Evolutionary conservation across 2,888 invertebrate genomes (phyloP).

Genomic region (Caenorhabditis doughertyi): DNA sequence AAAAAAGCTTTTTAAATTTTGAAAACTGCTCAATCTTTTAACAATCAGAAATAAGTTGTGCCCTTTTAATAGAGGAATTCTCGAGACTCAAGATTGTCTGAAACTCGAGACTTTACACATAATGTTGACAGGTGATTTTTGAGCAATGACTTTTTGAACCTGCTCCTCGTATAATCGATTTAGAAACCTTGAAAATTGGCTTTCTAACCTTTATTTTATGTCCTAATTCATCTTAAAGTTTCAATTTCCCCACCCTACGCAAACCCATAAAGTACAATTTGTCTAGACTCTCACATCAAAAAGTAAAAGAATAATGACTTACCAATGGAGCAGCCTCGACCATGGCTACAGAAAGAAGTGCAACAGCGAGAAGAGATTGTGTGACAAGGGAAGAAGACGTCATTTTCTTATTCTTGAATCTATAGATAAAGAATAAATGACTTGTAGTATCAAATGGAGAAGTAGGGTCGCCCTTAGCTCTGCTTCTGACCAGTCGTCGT

Average conservation of each 20-base stretch:
- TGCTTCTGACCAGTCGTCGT: slow-evolving; percentile 45
- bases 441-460: slow-evolving; percentile 21
- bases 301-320: slow-evolving; percentile 1
- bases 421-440: background rate
- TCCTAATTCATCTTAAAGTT: too few species aligned
- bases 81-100: background rate
- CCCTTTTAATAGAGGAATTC: too few species aligned
- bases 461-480: slow-evolving; percentile 34
- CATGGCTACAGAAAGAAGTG: slow-evolving; percentile 59
- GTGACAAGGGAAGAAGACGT: slow-evolving; percentile 44
- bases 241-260: too few species aligned
- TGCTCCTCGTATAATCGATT: background rate
- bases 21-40: too few species aligned
- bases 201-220: too few species aligned
- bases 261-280: too few species aligned
- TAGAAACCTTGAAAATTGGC: background rate
- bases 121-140: background rate
- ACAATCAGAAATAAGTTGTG: too few species aligned
- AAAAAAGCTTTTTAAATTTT: too few species aligned
- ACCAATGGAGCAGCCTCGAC: slow-evolving; percentile 63
- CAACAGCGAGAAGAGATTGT: slow-evolving; percentile 62
- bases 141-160: background rate
- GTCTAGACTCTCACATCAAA: background rate
- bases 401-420: slow-evolving; percentile 8
- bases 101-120: background rate